Conservation (phyloP, 2,888 invertebrate genomes). For the Calameuta filiformis region DNA sequence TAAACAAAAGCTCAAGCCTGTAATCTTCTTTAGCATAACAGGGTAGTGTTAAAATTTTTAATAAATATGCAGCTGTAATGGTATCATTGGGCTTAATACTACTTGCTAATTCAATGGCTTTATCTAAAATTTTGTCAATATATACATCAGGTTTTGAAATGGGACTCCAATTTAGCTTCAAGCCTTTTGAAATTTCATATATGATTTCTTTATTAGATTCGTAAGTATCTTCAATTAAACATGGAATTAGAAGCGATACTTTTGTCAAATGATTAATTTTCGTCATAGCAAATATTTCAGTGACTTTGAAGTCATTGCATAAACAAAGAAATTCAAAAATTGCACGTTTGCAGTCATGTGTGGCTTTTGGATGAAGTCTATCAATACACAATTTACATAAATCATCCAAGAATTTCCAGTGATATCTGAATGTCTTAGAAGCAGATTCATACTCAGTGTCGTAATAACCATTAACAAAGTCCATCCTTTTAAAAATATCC, state of each 20-base stretch:
- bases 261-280: slow-evolving; percentile 43
- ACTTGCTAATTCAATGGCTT: slow-evolving; percentile 70
- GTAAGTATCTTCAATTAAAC: slow-evolving; percentile 78
- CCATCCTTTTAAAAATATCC: not conserved
- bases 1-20: not conserved
- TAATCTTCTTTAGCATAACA: not conserved
- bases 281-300: slow-evolving; percentile 51
- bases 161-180: slow-evolving; percentile 44
- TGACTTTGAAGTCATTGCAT: slow-evolving; percentile 40
- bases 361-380: slow-evolving; percentile 73
- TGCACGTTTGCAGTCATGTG: slow-evolving; percentile 72
- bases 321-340: slow-evolving; percentile 70
- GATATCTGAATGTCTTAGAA: not conserved
- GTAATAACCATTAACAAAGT: not conserved
- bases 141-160: slow-evolving; percentile 40
- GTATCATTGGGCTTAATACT: slow-evolving; percentile 82
- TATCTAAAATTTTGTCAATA: slow-evolving; percentile 59
- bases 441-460: no score
- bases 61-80: slow-evolving; percentile 77
- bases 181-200: slow-evolving; percentile 69
- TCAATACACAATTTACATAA: slow-evolving; percentile 69
- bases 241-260: slow-evolving; percentile 67
- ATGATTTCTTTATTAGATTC: slow-evolving; percentile 80
- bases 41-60: slow-evolving; percentile 39
- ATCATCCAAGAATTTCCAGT: slow-evolving; percentile 67